Evolutionary conservation across 2,888 invertebrate genomes (phyloP), one percentile per base, ranked within the genome.

Genomic region (Drosophila yooni): DNA sequence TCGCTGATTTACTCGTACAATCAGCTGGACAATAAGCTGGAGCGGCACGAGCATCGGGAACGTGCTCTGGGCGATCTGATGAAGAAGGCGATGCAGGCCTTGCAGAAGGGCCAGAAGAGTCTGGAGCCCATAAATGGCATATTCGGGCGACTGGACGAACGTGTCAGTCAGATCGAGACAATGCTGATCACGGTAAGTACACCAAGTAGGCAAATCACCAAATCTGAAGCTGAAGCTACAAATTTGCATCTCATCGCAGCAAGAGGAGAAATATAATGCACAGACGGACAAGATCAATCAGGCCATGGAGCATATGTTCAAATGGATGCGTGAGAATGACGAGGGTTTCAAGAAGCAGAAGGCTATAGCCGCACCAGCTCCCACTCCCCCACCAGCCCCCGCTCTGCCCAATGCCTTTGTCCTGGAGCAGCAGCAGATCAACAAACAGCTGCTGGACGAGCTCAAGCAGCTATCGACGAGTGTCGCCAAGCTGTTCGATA

Each of bases 31-130:
- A 97, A 96, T 90, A 97, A 97, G 93, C 92, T 98, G 74, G 97
- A 97, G 90, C 94, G 97, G 5, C 97, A 98, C 92, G 97, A 98
- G 92, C 95, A 95, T 83, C 94, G 98, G 15, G 97, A 97, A 92
- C 95, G 96, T 76, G 95, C 95, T 0, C 93, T 97, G 29, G 97
- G 97, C 0, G 97, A 97, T 67, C 95, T 96, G 79, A 91, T 97
- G 60, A 97, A 97, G 93, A 96, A 96, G 91, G 95, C 95, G 57
- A 93, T 98, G 71, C 93, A 94, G 2, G 94, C 94, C 0, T 92
- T 97, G 54, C 97, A 97, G 78, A 97, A 96, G 92, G 95, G 96
- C 61, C 95, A 96, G 76, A 94, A 95, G 76, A 94, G 94, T 1
- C 93, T 96, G 51, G 96, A 96, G 82, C 96, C 95, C 0, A 94